Base-by-base conservation (phyloP, 1,140 invertebrate species). In the Dendrolimus punctatus region DNA sequence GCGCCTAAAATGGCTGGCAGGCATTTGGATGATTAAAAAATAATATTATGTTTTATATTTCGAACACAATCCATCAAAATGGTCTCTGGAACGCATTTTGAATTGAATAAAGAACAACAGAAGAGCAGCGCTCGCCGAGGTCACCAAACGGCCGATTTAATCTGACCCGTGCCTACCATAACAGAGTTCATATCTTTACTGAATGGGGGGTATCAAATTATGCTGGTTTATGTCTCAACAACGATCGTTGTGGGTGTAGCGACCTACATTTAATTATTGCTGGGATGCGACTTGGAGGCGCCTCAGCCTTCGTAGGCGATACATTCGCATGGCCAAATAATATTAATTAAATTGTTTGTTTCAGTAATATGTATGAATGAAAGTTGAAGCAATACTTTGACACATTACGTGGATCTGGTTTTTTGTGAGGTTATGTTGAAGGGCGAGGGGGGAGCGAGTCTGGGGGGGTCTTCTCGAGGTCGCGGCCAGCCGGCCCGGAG, bases 211-310 rank as follows among this genome's bases (percentile, higher is more conserved):
- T 64, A 62, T 67, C 68, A 59, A 55, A 37, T 8, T 59, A 56
- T 40, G 39, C 51, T 68, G 68, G 71, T 64, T 61, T 51, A 50
- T 51, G 40, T 53, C 61, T 73, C 64, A 73, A 63, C 70, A 69
- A 60, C 57, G 53, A 62, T 66, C 62, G 61, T 65, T 71, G 77
- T 77, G 73, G 74, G 74, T 72, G 78, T 65, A 44, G 51, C 76
- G 74, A 79, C 80, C 77, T 79, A 83, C 72, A 80, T 71, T 71
- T 73, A 80, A 80, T 79, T 78, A 79, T 80, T 74, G 68, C 70
- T 70, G 66, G 70, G 73, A 79, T 69, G 72, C 78, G 77, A 71
- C 76, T 63, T 64, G 48, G 63, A 76, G 77, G 77, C 77, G 77
- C 77, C 79, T 58, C 43, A 73, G 73, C 70, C 73, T 71, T 59